These are phyloP conservation scores for Melanerpes aurifrons DNA, from an alignment of 2,113 vertebrate genomes.

Conservation along the genomic window DNA sequence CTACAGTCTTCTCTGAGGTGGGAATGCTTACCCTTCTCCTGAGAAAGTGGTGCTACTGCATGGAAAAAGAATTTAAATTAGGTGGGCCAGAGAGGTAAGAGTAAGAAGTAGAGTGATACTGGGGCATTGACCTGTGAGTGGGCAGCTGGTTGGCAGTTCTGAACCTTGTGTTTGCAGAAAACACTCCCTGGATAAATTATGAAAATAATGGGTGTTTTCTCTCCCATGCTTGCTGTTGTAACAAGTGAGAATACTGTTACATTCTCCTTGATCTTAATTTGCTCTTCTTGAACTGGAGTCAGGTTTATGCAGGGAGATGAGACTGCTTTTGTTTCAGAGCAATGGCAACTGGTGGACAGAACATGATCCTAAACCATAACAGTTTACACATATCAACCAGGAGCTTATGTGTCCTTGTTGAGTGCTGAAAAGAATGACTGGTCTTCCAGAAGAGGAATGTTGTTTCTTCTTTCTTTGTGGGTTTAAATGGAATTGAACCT, in stretches of 20 bases:
- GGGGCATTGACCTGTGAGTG: background rate
- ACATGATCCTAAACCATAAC: background rate
- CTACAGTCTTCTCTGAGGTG: background rate
- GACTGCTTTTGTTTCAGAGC: background rate
- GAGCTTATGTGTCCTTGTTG: background rate
- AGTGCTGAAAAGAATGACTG: background rate
- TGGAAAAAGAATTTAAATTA: constrained; percentile 2
- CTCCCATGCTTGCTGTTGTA: background rate
- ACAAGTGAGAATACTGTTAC: background rate
- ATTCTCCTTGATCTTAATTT: background rate
- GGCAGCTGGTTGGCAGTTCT: background rate
- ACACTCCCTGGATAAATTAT: background rate
- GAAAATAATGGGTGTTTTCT: background rate
- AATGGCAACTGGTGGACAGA: background rate
- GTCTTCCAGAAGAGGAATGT: background rate
- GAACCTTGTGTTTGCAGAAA: background rate
- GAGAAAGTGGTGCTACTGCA: background rate
- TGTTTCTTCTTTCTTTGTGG: background rate
- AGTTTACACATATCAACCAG: background rate
- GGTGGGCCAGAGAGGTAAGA: background rate
- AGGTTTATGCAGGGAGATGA: background rate
- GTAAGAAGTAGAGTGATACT: background rate
- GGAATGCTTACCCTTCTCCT: background rate
- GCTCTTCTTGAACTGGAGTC: background rate
- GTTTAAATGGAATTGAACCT: background rate